Conservation (phyloP, 1,140 invertebrate species). For the Sitophilus oryzae region DNA sequence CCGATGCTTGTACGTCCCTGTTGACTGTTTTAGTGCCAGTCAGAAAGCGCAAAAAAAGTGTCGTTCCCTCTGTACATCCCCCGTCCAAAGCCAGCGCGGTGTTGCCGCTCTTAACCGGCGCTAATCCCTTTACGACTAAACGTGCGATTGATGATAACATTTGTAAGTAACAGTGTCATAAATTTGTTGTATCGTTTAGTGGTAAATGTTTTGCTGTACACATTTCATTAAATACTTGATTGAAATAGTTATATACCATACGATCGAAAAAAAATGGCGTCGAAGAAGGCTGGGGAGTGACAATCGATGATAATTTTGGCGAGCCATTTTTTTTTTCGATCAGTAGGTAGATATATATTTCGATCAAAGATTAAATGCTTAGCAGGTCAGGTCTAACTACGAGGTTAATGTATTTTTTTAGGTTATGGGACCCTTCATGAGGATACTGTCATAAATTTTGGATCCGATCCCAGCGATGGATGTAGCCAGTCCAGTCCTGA, state of each 20-base stretch:
- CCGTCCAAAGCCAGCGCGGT: constrained; percentile 68
- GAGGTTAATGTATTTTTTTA: constrained; percentile 39
- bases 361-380: too few species aligned
- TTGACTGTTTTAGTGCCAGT: constrained; percentile 29
- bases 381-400: too few species aligned
- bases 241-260: too few species aligned
- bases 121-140: constrained; percentile 46
- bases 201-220: constrained; percentile 1
- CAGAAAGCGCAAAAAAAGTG: constrained; percentile 45
- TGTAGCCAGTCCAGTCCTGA: constrained; percentile 41
- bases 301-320: too few species aligned
- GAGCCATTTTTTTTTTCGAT: too few species aligned
- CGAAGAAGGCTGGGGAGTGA: too few species aligned
- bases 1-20: not conserved
- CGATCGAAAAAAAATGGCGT: too few species aligned
- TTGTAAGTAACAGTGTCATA: constrained; percentile 33
- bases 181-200: too few species aligned
- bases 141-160: constrained; percentile 34
- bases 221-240: too few species aligned
- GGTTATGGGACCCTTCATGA: constrained; percentile 70
- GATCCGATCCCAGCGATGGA: constrained; percentile 55
- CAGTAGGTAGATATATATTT: too few species aligned
- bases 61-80: constrained; percentile 58
- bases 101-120: constrained; percentile 60
- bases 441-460: constrained; percentile 50